phyloP scores from a whole-genome alignment of 2,888 invertebrate species.

The Chromoteleia sp. region DNA sequence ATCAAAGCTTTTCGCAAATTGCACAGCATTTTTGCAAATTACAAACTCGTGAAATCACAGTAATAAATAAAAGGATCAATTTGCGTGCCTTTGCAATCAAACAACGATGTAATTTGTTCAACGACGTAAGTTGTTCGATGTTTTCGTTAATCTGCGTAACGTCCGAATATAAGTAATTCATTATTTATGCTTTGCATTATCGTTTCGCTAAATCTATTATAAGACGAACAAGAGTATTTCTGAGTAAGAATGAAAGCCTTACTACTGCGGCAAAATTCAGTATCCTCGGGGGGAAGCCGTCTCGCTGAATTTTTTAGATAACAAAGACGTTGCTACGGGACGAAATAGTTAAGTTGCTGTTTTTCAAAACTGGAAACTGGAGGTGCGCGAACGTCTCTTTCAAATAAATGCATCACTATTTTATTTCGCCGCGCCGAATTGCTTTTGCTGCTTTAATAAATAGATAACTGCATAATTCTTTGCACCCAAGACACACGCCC shows the following conservation, averaged over 20 bases:
- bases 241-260: constrained; percentile 44
- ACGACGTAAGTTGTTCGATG: too few species aligned
- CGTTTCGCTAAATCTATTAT: constrained; percentile 45
- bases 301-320: constrained; percentile 61
- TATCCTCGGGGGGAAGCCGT: constrained; percentile 55
- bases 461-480: constrained; percentile 40
- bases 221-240: constrained; percentile 37
- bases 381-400: constrained; percentile 20
- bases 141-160: too few species aligned
- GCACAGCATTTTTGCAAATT: too few species aligned
- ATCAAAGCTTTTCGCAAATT: neutral
- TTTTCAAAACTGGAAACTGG: constrained; percentile 42
- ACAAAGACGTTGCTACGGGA: constrained; percentile 51
- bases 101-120: too few species aligned
- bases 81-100: too few species aligned
- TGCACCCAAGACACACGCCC: neutral
- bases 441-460: constrained; percentile 50
- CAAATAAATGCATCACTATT: constrained; percentile 37
- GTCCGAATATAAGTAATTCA: neutral
- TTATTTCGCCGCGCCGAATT: constrained; percentile 29
- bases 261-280: constrained; percentile 60
- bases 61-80: too few species aligned
- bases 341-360: constrained; percentile 47
- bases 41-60: too few species aligned
- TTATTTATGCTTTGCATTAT: constrained; percentile 25